Evolutionary conservation across 2,797 vertebrate genomes (phyloP), one percentile per base, ranked within the genome.

Genomic region (Molossus molossus): DNA sequence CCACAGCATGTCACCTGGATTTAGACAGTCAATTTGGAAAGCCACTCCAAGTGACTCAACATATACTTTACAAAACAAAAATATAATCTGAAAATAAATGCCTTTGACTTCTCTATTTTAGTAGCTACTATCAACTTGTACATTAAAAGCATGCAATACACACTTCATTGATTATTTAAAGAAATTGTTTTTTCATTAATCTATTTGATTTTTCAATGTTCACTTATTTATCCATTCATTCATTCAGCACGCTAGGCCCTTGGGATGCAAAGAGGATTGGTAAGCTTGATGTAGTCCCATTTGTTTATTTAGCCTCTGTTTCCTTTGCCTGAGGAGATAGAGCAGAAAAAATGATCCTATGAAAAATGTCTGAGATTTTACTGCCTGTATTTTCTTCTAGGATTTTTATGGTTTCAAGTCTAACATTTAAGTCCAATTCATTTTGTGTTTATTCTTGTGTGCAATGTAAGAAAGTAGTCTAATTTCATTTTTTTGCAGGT

Each of bases 121-220:
- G 21, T 72, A 27, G 27, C 29, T 75, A 37, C n/a, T 2, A 55
- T 25, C 69, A 80, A 81, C 4, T 21, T 76, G 3, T 17, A 3
- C 5, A 67, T 53, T 53, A n/a, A 94, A 77, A 82, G 18, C 25
- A 60, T 33, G 15, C 7, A 55, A 21, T 8, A 83, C 27, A 40
- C 14, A 33, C 33, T 65, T 87, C 21, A 20, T 53, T 85, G 53
- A 58, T 96, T 90, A 48, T 64, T 53, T 76, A 53, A 86, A 76
- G 15, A 15, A 87, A 58, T 15, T 92, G 67, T 53, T 72, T 76
- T 76, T 27, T 21, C 55, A 70, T 62, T 4, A 11, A 67, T 64
- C 82, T 29, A 10, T 87, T 84, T 75, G 3, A 18, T n/a, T 90
- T 69, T 64, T 29, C 15, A 79, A 50, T 40, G 70, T 77, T 88